These are phyloP conservation scores for Brachionus angularis DNA, from an alignment of 1,140 invertebrate genomes.

Conservation along the genomic window DNA sequence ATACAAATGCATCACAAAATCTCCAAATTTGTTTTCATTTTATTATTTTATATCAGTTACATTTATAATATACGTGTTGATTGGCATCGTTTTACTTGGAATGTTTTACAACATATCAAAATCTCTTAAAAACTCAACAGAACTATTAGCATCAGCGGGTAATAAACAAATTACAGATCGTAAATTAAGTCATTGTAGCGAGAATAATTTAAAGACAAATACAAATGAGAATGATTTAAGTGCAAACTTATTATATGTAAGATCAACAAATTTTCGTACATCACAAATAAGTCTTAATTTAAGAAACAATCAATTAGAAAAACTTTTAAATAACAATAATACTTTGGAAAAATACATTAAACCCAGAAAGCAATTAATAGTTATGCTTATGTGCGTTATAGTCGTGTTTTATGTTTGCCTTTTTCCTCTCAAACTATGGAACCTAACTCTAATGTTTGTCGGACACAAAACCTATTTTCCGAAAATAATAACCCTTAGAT, in stretches of 20 bases:
- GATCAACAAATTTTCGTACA: neutral
- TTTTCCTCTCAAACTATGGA: constrained; percentile 41
- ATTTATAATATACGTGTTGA: constrained; percentile 29
- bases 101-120: constrained; percentile 18
- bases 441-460: constrained; percentile 14
- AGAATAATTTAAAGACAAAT: neutral
- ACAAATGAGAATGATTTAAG: neutral
- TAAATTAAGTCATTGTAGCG: too few species aligned
- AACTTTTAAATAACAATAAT: constrained; percentile 9
- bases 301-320: neutral
- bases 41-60: constrained; percentile 20
- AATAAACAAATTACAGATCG: neutral
- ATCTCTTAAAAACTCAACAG: constrained; percentile 5
- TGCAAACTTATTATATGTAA: neutral
- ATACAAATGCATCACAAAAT: constrained; percentile 24
- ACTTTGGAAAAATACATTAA: constrained; percentile 26
- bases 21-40: constrained; percentile 1
- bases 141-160: neutral
- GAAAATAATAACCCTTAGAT: constrained; percentile 27
- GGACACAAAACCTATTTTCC: constrained; percentile 29
- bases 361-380: constrained; percentile 16
- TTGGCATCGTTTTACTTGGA: constrained; percentile 21
- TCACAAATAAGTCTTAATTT: neutral
- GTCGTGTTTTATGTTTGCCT: constrained; percentile 36
- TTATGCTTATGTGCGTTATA: constrained; percentile 36